phyloP scores from a whole-genome alignment of 2,113 vertebrate genomes.

The Bubo blakistoni region DNA sequence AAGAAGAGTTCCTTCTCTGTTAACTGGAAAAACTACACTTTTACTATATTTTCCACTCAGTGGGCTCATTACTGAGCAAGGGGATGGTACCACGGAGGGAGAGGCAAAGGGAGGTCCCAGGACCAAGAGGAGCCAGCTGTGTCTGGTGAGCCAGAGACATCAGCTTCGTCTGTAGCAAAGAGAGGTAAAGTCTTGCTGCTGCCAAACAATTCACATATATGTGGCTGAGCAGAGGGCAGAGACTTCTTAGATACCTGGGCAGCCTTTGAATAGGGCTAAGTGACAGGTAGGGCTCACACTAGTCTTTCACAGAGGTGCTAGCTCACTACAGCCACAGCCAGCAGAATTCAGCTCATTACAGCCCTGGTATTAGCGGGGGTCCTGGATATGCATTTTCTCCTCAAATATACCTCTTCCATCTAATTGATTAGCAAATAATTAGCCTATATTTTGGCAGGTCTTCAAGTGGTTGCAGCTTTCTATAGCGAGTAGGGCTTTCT shows the following conservation, averaged over 20 bases:
- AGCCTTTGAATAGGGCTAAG: rapidly evolving
- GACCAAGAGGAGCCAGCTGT: neutral
- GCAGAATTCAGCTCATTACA: neutral
- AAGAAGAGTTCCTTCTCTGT: neutral
- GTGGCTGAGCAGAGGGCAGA: neutral
- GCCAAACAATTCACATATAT: rapidly evolving
- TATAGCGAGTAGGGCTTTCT: neutral
- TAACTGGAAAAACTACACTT: neutral
- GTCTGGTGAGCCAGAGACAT: neutral
- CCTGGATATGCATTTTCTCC: neutral
- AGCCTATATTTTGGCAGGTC: neutral
- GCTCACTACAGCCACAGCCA: neutral
- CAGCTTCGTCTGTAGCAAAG: neutral
- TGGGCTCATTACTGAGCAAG: neutral
- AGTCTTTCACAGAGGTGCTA: neutral
- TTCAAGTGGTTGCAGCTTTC: neutral
- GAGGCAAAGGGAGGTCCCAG: neutral
- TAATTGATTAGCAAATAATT: neutral
- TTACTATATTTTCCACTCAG: neutral
- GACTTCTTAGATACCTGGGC: too few relatives aligned
- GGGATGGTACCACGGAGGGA: neutral
- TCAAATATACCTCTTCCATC: neutral
- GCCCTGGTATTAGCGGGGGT: neutral
- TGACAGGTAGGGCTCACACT: neutral
- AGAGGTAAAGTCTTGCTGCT: neutral